These are phyloP conservation scores for Otus scops DNA, from an alignment of 2,797 vertebrate genomes.

Conservation along the genomic window DNA sequence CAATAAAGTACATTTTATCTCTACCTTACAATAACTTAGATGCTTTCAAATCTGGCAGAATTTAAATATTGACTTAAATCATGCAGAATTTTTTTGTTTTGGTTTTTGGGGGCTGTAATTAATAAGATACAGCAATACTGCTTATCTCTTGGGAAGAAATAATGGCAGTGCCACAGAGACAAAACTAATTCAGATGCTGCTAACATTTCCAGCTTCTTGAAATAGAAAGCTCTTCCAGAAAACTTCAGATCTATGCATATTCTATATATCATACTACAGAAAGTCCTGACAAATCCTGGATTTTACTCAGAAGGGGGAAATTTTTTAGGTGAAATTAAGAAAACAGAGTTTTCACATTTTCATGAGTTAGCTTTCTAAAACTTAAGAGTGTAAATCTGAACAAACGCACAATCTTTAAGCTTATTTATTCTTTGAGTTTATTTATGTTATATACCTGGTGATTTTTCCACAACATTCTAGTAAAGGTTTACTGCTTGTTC, in stretches of 20 bases:
- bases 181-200: background rate
- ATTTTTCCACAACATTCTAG: constrained; percentile 55
- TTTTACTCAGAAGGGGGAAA: background rate
- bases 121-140: background rate
- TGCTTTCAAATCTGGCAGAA: background rate
- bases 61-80: background rate
- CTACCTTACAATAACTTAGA: background rate
- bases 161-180: background rate
- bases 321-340: background rate
- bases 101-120: background rate
- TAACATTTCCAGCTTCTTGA: background rate
- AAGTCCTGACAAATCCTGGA: background rate
- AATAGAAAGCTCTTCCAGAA: background rate
- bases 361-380: background rate
- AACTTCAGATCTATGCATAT: background rate
- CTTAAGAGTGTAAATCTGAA: background rate
- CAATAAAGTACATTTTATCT: background rate
- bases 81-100: background rate
- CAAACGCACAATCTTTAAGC: background rate
- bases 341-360: background rate
- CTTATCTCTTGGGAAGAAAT: background rate
- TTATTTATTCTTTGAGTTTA: background rate
- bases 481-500: constrained; percentile 61
- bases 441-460: constrained; percentile 44
- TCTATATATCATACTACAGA: background rate